Percentiles rank a stretch among this genome's conserved stretches.
phyloP scores from a whole-genome alignment of 2,888 invertebrate genomes.

The Perizoma flavofasciatum region DNA sequence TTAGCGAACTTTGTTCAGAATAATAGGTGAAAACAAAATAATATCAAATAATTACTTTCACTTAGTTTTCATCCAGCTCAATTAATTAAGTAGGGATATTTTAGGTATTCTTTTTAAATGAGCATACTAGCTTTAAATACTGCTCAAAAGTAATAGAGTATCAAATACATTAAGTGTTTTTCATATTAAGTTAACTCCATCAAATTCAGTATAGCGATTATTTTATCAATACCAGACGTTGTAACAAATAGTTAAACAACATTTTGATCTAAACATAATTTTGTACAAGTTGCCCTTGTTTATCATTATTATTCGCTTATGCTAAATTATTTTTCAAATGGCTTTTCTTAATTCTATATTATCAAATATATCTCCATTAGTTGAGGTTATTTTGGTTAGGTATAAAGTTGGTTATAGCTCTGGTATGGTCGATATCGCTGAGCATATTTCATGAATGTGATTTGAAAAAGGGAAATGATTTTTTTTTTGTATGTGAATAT shows the following conservation, averaged over 20 bases:
- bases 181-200: background rate
- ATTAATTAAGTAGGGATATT: no score
- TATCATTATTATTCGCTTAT: slow-evolving; percentile 41
- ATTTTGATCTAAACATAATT: slow-evolving; percentile 8
- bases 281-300: slow-evolving; percentile 12
- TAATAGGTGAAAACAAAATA: no score
- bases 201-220: background rate
- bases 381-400: slow-evolving; percentile 7
- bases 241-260: background rate
- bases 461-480: slow-evolving; percentile 2
- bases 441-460: slow-evolving; percentile 40
- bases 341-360: slow-evolving; percentile 21
- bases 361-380: slow-evolving; percentile 6
- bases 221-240: slow-evolving; percentile 27
- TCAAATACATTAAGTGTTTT: no score
- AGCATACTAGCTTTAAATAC: no score
- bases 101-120: no score
- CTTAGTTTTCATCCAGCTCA: no score
- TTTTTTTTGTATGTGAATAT: background rate
- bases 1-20: no score
- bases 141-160: no score
- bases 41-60: no score
- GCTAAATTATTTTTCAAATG: slow-evolving; percentile 32
- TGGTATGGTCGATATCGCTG: slow-evolving; percentile 46
- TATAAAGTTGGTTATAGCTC: slow-evolving; percentile 13